Base-by-base conservation (phyloP, 2,888 invertebrate genomes). In the Pocota personata region DNA sequence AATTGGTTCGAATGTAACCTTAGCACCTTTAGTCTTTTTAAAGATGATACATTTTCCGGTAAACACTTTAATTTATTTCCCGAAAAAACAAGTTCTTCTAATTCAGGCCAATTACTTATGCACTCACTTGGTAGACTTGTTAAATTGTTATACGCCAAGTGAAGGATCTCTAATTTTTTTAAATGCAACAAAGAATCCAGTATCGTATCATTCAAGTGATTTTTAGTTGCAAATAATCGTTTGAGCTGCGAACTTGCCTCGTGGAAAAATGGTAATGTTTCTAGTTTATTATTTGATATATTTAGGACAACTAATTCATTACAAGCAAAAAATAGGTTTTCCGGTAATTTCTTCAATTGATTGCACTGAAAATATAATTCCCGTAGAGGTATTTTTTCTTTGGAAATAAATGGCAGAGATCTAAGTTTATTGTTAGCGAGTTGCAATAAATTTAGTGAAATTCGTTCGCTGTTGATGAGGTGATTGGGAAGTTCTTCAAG, bases 1-100 rank as follows among this genome's bases (percentile, higher is more conserved):
- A 97, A 92, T 88, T 96, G 94, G 91, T 97, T 97, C 0, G 97
- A 97, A 92, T 97, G 97, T 4, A 97, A 95, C 88, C 97, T 94
- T 64, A 97, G 93, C 14, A 97, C 95, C 88, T 94, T 94, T 30
- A 97, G 93, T 89, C 96, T 95, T 82, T 94, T 94, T 71, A 97
- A 91, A 87, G 94, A 94, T 10, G 96, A 95, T 79, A 97, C 94
- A 90, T 95, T 95, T 88, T 96, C 96, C 0, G 97, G 97, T 71
- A 97, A 93, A 89, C 94, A 94, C 37, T 95, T 94, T 67, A 97
- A 93, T 89, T 95, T 94, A 90, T 97, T 97, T 35, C 97, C 97
- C 1, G 97, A 97, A 57, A 97, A 90, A 1, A 97, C 95, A 35
- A 97, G 91, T 90, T 97, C 97, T 92, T 97, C 97, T 87, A 97